Conservation (phyloP, 1,140 invertebrate species). For the Scaptomyza hsui region DNA sequence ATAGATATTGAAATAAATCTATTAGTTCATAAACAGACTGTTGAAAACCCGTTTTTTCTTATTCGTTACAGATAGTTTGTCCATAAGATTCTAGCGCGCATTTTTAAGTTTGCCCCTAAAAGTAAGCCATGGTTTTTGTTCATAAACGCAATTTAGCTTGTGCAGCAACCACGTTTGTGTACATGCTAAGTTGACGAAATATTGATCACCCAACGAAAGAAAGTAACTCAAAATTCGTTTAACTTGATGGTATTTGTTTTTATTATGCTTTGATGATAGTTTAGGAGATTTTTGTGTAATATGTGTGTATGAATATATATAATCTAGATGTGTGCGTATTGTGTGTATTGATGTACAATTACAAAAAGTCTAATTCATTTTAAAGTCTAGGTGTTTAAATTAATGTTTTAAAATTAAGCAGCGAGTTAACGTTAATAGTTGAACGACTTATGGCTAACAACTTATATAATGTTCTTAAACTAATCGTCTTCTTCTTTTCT, state of each 20-base stretch:
- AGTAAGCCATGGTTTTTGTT: neutral
- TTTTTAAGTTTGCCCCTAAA: neutral
- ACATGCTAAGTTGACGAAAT: no score
- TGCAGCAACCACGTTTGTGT: neutral
- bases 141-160: neutral
- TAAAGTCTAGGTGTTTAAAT: neutral
- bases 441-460: conserved; percentile 25
- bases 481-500: neutral
- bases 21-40: neutral
- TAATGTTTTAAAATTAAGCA: conserved; percentile 24
- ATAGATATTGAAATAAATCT: neutral
- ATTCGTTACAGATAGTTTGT: no score
- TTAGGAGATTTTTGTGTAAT: conserved; percentile 4
- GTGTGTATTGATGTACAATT: conserved; percentile 34
- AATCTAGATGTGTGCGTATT: neutral
- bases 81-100: no score
- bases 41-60: no score
- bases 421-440: conserved; percentile 48
- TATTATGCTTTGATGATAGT: neutral
- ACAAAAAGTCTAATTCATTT: conserved; percentile 41
- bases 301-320: neutral
- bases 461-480: neutral
- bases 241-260: neutral
- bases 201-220: neutral
- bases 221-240: neutral